A percentile compares a stretch with the other conserved stretches of the same genome.
Evolutionary conservation across 2,888 invertebrate species (phyloP).

Genomic region (Phyllotreta striolata): DNA sequence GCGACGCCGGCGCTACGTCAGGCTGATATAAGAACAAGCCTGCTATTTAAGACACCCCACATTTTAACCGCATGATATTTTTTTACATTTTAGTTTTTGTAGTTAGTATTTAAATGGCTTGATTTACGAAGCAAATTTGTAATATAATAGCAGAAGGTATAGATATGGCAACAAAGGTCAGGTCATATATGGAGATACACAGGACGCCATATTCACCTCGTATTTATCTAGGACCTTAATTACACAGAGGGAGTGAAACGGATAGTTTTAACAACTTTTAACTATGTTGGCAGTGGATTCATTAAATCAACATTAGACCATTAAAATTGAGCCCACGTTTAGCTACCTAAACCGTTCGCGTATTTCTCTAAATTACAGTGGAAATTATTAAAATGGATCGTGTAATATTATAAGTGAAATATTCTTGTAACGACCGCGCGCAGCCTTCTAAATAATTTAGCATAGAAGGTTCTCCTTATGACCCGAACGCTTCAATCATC

Average conservation of each 20-base stretch:
- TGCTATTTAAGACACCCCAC: too few species aligned
- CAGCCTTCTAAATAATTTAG: conserved; percentile 2
- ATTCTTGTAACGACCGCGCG: conserved; percentile 5
- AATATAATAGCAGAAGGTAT: too few species aligned
- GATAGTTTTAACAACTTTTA: conserved; percentile 48
- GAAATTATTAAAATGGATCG: background rate
- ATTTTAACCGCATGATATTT: too few species aligned
- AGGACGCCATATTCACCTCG: conserved; percentile 41
- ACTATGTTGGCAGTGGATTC: conserved; percentile 40
- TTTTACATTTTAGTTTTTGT: too few species aligned
- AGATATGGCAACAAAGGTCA: conserved; percentile 5
- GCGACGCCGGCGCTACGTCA: conserved; percentile 4
- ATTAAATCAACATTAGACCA: conserved; percentile 44
- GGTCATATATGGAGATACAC: background rate
- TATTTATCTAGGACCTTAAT: conserved; percentile 52
- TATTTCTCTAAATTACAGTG: background rate
- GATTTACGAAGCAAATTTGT: too few species aligned
- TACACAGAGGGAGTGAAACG: conserved; percentile 47
- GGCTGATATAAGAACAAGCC: too few species aligned
- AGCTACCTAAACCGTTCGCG: background rate
- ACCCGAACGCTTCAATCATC: conserved; percentile 40
- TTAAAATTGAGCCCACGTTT: conserved; percentile 28
- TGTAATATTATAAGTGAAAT: too few species aligned
- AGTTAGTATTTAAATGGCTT: too few species aligned
- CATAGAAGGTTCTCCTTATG: conserved; percentile 28